Conservation (phyloP, 2,113 vertebrate genomes). For the Vidua macroura region DNA sequence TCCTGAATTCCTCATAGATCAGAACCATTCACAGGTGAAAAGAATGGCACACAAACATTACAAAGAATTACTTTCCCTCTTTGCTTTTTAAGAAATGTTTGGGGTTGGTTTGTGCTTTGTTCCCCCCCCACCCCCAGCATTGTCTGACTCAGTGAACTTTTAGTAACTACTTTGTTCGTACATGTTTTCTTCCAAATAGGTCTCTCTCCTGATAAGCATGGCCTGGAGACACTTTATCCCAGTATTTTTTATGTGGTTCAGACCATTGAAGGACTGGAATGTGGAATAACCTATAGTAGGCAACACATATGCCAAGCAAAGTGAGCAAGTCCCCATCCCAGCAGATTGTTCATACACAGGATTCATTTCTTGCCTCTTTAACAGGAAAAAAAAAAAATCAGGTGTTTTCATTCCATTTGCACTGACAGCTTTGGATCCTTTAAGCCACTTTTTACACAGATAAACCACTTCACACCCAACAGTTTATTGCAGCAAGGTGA, state of each 20-base stretch:
- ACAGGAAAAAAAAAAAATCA: not conserved
- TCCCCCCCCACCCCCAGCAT: not conserved
- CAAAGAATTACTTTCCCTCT: not conserved
- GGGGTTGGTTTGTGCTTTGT: not conserved
- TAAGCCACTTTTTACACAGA: not conserved
- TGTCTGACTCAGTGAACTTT: not conserved
- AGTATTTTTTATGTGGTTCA: not conserved
- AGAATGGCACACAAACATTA: not conserved
- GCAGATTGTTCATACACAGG: not conserved
- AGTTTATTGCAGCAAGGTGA: rapidly evolving
- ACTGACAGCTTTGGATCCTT: not conserved
- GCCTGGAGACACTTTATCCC: not conserved
- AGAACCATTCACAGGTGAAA: not conserved
- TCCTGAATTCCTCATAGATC: not conserved
- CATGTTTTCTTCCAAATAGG: not conserved
- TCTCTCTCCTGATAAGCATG: not conserved
- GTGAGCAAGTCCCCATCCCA: not conserved
- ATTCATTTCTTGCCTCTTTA: not conserved
- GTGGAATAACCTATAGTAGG: not conserved
- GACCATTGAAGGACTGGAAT: not conserved
- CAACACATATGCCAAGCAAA: not conserved
- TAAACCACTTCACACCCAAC: not conserved
- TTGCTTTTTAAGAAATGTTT: not conserved
- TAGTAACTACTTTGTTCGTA: not conserved
- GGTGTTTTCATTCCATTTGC: not conserved